phyloP scores from a whole-genome alignment of 1,140 invertebrate genomes.

The Uloborus diversus region DNA sequence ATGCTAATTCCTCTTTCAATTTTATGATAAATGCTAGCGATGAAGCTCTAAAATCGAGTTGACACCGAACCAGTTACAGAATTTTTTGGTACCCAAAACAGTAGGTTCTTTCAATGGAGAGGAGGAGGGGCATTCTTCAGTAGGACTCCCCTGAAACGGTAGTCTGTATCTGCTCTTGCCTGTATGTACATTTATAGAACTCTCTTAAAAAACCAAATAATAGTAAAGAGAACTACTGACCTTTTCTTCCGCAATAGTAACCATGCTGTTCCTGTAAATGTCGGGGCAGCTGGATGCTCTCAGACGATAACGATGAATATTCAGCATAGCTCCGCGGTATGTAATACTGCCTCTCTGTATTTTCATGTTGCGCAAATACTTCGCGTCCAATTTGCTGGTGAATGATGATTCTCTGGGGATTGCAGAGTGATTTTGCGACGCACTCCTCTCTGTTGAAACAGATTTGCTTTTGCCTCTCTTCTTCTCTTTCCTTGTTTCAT shows the following conservation, averaged over 20 bases:
- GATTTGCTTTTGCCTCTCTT: constrained; percentile 7
- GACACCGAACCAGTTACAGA: too few relatives aligned
- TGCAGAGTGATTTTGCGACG: not conserved
- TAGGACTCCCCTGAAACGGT: too few relatives aligned
- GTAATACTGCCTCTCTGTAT: constrained; percentile 69
- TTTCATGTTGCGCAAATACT: constrained; percentile 58
- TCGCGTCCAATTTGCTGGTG: constrained; percentile 19
- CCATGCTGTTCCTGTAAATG: constrained; percentile 90
- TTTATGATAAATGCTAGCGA: too few relatives aligned
- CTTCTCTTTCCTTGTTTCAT: not conserved
- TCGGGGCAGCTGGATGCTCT: constrained; percentile 88
- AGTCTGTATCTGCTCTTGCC: too few relatives aligned
- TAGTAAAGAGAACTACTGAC: constrained; percentile 32
- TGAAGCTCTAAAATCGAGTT: too few relatives aligned
- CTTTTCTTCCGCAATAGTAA: constrained; percentile 77
- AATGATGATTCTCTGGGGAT: not conserved
- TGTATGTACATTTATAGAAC: too few relatives aligned
- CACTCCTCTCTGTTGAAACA: not conserved
- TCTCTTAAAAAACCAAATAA: not conserved
- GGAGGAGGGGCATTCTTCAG: too few relatives aligned
- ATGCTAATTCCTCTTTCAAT: too few relatives aligned
- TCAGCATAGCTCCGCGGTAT: constrained; percentile 82
- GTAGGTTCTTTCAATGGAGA: too few relatives aligned
- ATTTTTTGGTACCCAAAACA: too few relatives aligned
- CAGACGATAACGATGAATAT: constrained; percentile 79